Evolutionary conservation across 2,888 invertebrate species (phyloP), one percentile per base, ranked within the genome.

Genomic region (Harpalus rubripes): DNA sequence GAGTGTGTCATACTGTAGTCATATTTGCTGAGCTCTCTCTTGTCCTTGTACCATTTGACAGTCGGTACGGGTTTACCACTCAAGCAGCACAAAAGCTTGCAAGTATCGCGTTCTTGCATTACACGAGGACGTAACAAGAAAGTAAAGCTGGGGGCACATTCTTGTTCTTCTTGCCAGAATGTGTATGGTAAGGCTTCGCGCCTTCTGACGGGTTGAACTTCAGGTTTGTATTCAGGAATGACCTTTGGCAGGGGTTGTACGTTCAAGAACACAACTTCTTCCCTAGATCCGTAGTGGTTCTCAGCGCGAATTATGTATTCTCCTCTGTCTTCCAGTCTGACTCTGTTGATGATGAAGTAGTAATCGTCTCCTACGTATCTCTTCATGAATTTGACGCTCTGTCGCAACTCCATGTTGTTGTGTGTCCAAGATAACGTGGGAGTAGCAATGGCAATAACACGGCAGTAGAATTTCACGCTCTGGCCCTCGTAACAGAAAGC

Each of bases 351-450:
- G 87, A 98, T 96, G 91, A 99, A 98, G 92, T 98, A 98, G 91
- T 98, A 99, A 90, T 99, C 98, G 88, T 99, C 98, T 82, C 97
- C 98, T 63, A 95, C 94, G 90, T 99, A 99, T 89, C 98, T 95
- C 92, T 99, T 99, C 99, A 99, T 99, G 92, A 97, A 98, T 92
- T 99, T 99, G 87, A 99, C 98, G 88, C 98, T 98, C 92, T 99
- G 99, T 83, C 97, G 93, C 82, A 99, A 92, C 90, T 99, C 99
- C 89, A 95, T 94, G 91, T 97, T 97, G 92, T 98, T 98, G 89
- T 96, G 96, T 87, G 95, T 96, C 99, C 99, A 99, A 22, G 98
- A 96, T 86, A 99, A 94, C 0, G 98, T 98, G 56, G 99, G 98
- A 22, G 98, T 95, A 32, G 99, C 98, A 87, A 96, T 95, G 0